Percentiles rank a stretch among this genome's conserved stretches.
Conservation (phyloP, 2,113 vertebrate species). For the Origma solitaria region DNA sequence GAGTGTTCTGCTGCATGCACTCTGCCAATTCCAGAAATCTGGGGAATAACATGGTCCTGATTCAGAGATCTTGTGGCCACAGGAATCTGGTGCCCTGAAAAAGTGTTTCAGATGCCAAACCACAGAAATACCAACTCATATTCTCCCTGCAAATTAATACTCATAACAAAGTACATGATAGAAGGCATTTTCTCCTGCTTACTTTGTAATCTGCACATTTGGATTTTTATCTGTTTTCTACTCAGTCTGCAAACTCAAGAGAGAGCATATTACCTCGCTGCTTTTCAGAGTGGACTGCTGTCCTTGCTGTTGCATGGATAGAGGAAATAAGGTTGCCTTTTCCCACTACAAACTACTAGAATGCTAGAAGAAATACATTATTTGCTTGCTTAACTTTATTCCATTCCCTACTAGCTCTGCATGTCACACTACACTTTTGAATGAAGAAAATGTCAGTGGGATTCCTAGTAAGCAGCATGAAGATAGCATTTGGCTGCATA, state of each 20-base stretch:
- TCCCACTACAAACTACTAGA: accelerated
- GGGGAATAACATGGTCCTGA: accelerated
- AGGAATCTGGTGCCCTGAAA: background rate
- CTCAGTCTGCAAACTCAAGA: background rate
- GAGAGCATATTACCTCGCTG: background rate
- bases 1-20: background rate
- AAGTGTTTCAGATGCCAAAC: background rate
- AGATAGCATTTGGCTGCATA: background rate
- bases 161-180: background rate
- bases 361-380: background rate
- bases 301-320: accelerated
- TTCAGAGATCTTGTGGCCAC: background rate
- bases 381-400: background rate
- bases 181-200: background rate
- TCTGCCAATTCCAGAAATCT: background rate
- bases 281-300: background rate
- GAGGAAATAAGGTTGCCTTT: background rate
- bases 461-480: background rate
- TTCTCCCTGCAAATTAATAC: background rate
- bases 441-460: background rate
- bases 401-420: background rate
- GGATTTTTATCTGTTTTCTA: background rate
- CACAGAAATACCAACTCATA: background rate
- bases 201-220: background rate
- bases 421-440: background rate